Evolutionary conservation across 2,888 invertebrate species (phyloP).

Genomic region (Sycophila texana): DNA sequence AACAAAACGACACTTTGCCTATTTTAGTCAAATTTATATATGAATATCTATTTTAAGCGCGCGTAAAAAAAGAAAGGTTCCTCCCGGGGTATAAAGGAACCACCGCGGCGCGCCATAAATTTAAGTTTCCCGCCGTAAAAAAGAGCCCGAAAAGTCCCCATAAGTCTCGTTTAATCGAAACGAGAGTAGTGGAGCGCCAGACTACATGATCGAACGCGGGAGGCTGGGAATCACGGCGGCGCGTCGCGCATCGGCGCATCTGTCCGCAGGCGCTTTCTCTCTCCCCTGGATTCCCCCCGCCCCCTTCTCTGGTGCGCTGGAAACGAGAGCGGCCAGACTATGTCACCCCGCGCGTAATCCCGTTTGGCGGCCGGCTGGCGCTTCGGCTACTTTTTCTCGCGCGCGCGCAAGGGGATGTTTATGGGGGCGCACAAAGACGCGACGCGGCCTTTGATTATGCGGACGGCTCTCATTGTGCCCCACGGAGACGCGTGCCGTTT

Average conservation of each 20-base stretch:
- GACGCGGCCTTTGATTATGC: conserved; percentile 30
- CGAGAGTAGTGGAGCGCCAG: conserved; percentile 33
- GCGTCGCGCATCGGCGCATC: conserved; percentile 49
- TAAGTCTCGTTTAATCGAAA: not conserved
- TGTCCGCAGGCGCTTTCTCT: conserved; percentile 39
- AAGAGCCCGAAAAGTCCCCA: not conserved
- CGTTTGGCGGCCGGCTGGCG: conserved; percentile 23
- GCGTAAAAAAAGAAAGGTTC: not conserved
- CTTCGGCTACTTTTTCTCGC: conserved; percentile 27
- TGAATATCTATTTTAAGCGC: not conserved
- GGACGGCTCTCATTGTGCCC: not conserved
- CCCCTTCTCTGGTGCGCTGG: not conserved
- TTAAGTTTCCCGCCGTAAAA: not conserved
- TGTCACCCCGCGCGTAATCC: conserved; percentile 39
- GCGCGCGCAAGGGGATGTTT: conserved; percentile 44
- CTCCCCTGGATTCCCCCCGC: not conserved
- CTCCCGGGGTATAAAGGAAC: not conserved
- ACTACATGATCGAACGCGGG: conserved; percentile 39
- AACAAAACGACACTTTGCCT: not conserved
- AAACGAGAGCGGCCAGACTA: not conserved
- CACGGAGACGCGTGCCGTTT: not conserved
- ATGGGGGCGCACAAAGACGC: conserved; percentile 38
- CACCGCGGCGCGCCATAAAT: not conserved
- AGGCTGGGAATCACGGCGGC: conserved; percentile 36
- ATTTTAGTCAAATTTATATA: too few relatives aligned